Percentiles rank a stretch among this genome's conserved stretches.
These are phyloP conservation scores for Heliconius hermathena DNA, from an alignment of 1,140 invertebrate genomes.

Conservation along the genomic window DNA sequence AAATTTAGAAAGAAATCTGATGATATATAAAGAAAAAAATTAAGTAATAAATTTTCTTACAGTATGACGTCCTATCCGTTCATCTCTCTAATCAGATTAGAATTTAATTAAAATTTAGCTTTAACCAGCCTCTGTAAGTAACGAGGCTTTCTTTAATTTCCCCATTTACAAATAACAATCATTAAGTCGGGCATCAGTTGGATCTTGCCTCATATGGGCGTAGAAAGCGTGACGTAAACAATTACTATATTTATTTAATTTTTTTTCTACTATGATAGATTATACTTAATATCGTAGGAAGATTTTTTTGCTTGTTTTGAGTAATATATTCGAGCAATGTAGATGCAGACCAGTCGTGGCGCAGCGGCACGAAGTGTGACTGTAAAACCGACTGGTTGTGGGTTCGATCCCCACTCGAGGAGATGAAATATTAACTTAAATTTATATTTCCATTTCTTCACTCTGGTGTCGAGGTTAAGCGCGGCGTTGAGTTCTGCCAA, in stretches of 20 bases:
- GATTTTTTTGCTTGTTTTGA: too few species aligned
- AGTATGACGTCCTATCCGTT: not conserved
- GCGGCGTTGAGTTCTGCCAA: too few species aligned
- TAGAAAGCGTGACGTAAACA: slow-evolving; percentile 37
- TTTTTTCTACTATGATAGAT: not conserved
- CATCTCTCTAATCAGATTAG: not conserved
- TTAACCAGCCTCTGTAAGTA: not conserved
- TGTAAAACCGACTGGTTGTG: too few species aligned
- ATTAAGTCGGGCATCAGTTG: slow-evolving; percentile 31
- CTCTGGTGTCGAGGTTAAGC: too few species aligned
- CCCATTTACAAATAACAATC: slow-evolving; percentile 36
- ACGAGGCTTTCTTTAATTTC: slow-evolving; percentile 26
- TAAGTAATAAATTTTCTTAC: not conserved
- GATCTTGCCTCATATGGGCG: slow-evolving; percentile 26
- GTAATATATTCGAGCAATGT: too few species aligned
- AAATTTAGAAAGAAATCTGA: not conserved
- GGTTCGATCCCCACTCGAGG: too few species aligned
- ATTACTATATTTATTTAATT: slow-evolving; percentile 23
- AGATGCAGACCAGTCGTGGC: too few species aligned
- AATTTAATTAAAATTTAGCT: slow-evolving; percentile 4
- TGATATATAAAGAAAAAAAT: not conserved
- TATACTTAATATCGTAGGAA: not conserved
- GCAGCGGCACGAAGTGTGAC: too few species aligned
- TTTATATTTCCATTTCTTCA: too few species aligned
- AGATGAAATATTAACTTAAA: too few species aligned